Evolutionary conservation across 2,888 invertebrate genomes (phyloP), one percentile per base, ranked within the genome.

Genomic region (Sinopyrophorus schimmeli): DNA sequence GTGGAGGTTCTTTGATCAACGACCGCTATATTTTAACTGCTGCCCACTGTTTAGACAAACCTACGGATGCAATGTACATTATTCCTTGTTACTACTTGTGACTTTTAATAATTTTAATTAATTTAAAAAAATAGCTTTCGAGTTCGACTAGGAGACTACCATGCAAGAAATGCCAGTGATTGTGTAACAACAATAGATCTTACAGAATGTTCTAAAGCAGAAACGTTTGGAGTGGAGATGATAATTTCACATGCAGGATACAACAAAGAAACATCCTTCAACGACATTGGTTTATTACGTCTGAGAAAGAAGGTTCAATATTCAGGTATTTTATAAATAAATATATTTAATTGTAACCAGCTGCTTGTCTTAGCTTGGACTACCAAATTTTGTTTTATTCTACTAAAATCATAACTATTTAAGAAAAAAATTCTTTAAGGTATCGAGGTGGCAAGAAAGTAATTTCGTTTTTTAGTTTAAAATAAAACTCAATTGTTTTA

Each of bases 221-320:
- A 5, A 27, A 15, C 16, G 1, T 17, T 27, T 3, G 27, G 18
- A 1, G 12, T 27, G n/a, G 27, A 10, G 10, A 10, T 27, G 7
- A 27, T 11, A 17, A 27, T 17, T n/a, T 3, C n/a, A 3, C 38
- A 38, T 27, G n/a, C 17, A 4, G 1, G 4, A 3, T 35, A 12
- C 10, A 14, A 31, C 3, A n/a, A 14, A 7, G n/a, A n/a, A 1
- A 11, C 1, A 3, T 4, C 2, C 3, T 3, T 14, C 1, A 6
- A 38, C n/a, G 27, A 38, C 9, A 18, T 38, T 5, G 38, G 5
- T 3, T 12, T 38, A 17, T 4, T 38, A 10, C 7, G 38, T 11
- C n/a, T 38, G 15, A 17, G 11, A 7, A 27, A 5, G 9, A 11
- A 2, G 3, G 38, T 38, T 5, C 2, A 2, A 2, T 27, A 17